Base-by-base conservation (phyloP, 1,140 invertebrate species). In the Megathymus violae region DNA sequence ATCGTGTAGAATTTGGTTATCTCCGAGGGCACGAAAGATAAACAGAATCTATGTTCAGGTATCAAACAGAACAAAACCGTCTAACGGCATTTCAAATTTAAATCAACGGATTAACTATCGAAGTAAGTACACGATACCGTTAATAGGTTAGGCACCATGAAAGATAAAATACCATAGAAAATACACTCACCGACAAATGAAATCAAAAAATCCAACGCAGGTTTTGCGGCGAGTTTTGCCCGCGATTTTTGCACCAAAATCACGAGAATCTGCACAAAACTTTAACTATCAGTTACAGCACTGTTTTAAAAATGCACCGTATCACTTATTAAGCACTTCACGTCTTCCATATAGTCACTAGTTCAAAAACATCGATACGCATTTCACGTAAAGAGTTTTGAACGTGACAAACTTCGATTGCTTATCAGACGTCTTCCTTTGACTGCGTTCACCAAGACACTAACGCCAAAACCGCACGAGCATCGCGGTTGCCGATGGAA, bases 111-210 rank as follows among this genome's bases (percentile, higher is more conserved):
- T 38, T 48, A 50, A 36, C 25, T n/a, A n/a, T n/a, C n/a, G n/a
- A n/a, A n/a, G n/a, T 51, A 46, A 67, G 51, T 64, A 46, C 62
- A 58, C 19, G 50, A 43, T 66, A 74, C 78, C 67, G 69, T 72
- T 74, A 76, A 64, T 43, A 62, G 47, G 63, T 62, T 40, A 62
- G 67, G 66, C 58, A 77, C 76, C 67, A 74, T 76, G 64, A 68
- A 70, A 67, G 54, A 68, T 62, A 31, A 66, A 76, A 76, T 67
- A 76, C 78, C 76, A 76, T 77, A 78, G 68, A 76, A 76, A 81
- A 80, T 69, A 47, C 54, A 82, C 81, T 82, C 71, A 83, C 82
- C 76, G 67, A 78, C 68, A 62, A 72, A 78, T 76, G 69, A 63
- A 76, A 80, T 72, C 67, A 38, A 66, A 65, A 68, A 77, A 78